Evolutionary conservation across 2,797 vertebrate genomes (phyloP).

Genomic region (Crypturellus tataupa): DNA sequence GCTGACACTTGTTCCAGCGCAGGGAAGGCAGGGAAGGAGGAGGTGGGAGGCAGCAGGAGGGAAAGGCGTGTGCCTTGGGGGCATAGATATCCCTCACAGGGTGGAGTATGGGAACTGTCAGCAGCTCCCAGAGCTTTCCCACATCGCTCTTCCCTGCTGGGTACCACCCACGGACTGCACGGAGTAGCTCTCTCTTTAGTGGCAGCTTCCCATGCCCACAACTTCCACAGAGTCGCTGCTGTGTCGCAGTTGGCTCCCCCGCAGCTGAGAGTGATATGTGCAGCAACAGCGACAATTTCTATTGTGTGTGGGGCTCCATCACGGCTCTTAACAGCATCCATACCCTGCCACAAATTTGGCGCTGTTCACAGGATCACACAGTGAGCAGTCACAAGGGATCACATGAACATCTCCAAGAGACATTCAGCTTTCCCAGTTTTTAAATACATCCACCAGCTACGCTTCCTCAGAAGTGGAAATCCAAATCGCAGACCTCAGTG

Average conservation of each 20-base stretch:
- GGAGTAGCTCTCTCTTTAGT: not conserved
- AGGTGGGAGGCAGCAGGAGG: not conserved
- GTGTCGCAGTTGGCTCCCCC: fast-evolving
- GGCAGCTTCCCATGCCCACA: not conserved
- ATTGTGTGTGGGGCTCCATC: not conserved
- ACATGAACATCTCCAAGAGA: not conserved
- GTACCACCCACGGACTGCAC: not conserved
- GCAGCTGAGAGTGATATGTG: fast-evolving
- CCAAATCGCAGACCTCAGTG: not conserved
- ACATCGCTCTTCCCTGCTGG: not conserved
- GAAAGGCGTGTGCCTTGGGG: not conserved
- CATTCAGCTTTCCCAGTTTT: not conserved
- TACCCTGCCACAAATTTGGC: not conserved
- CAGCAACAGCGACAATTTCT: fast-evolving
- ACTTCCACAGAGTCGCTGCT: not conserved
- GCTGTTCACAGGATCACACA: not conserved
- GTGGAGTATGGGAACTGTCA: slow-evolving; percentile 5
- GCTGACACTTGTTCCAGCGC: fast-evolving
- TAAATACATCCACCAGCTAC: not conserved
- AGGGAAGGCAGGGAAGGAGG: not conserved
- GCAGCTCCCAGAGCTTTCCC: not conserved
- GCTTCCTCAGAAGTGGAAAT: not conserved
- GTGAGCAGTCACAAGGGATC: not conserved
- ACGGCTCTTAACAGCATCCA: not conserved
- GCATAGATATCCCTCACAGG: not conserved